Percentiles rank a stretch among this genome's conserved stretches.
These are phyloP conservation scores for Clarias laeviceps DNA, from an alignment of 2,797 vertebrate genomes.

Conservation along the genomic window DNA sequence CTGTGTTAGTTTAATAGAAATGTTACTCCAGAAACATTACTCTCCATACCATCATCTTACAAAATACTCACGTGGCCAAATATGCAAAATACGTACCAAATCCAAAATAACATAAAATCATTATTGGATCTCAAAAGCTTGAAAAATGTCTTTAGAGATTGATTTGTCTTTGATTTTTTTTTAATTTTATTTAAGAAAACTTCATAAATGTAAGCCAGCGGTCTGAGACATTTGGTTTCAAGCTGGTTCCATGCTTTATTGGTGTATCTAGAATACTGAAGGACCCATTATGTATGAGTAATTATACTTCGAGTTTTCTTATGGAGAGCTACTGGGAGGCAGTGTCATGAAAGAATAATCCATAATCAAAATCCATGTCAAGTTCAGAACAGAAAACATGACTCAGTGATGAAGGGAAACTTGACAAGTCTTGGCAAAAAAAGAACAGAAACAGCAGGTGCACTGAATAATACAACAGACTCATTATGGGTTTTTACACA, in stretches of 20 bases:
- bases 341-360: not conserved
- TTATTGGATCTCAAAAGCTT: not conserved
- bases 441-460: not conserved
- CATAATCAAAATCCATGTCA: not conserved
- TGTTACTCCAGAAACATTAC: not conserved
- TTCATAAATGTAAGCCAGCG: not conserved
- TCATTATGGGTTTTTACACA: not conserved
- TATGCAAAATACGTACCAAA: not conserved
- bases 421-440: not conserved
- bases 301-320: not conserved
- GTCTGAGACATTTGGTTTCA: not conserved
- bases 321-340: not conserved
- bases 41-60: not conserved
- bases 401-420: not conserved
- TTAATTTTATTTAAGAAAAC: not conserved
- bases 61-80: not conserved
- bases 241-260: not conserved
- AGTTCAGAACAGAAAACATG: not conserved
- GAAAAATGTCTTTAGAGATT: not conserved
- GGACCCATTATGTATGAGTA: not conserved
- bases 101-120: not conserved
- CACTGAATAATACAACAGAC: not conserved
- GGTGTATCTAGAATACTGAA: not conserved
- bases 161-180: not conserved
- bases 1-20: conserved; percentile 12